These are phyloP conservation scores for Ganaspis sp. DNA, from an alignment of 1,140 invertebrate genomes.

Conservation along the genomic window DNA sequence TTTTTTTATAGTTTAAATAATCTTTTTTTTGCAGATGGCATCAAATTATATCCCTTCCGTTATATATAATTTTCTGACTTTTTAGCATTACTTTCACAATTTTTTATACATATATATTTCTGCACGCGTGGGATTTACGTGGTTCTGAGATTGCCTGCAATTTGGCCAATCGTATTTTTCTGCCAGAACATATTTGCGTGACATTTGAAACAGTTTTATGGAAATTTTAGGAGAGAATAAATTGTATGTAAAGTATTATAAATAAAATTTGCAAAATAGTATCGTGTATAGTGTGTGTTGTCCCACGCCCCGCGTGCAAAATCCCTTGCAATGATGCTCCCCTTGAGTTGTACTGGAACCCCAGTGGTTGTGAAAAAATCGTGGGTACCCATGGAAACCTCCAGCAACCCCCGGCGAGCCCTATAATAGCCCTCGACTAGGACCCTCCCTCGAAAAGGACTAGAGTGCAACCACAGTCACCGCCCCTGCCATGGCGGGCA, in stretches of 20 bases:
- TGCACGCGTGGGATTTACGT: too few relatives aligned
- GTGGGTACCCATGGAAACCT: conserved; percentile 39
- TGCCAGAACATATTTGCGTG: background rate
- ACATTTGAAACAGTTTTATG: conserved; percentile 6
- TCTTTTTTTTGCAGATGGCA: too few relatives aligned
- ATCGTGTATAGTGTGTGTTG: background rate
- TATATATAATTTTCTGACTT: too few relatives aligned
- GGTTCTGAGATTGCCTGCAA: background rate
- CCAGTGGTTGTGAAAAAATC: conserved; percentile 41
- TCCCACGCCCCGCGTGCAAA: conserved; percentile 52
- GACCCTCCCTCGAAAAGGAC: conserved; percentile 55
- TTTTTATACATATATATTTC: too few relatives aligned
- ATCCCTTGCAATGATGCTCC: conserved; percentile 51
- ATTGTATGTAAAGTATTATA: background rate
- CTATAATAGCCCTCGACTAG: conserved; percentile 58
- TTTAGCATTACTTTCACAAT: too few relatives aligned
- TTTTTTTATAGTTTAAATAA: too few relatives aligned
- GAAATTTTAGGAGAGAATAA: background rate
- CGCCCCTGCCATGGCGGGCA: conserved; percentile 59
- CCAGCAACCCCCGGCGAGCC: conserved; percentile 55
- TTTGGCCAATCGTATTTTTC: background rate
- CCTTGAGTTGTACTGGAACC: conserved; percentile 43
- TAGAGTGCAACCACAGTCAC: conserved; percentile 59
- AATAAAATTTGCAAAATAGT: conserved; percentile 14
- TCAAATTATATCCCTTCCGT: too few relatives aligned